A percentile compares a stretch with the other conserved stretches of the same genome.
These are phyloP conservation scores for Larimichthys polyactis DNA, from an alignment of 2,113 vertebrate species.

Conservation along the genomic window DNA sequence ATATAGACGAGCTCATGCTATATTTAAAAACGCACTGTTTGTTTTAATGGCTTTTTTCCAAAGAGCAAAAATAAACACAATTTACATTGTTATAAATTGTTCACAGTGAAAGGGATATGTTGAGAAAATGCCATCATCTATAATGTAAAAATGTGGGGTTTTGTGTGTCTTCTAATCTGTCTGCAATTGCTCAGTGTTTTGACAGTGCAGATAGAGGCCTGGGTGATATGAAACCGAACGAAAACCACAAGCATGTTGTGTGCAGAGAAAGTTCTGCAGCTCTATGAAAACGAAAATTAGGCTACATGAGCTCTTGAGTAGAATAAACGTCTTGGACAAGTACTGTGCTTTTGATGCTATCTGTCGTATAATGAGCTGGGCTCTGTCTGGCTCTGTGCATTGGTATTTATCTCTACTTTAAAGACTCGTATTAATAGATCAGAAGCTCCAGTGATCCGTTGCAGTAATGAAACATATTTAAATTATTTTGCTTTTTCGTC, in stretches of 20 bases:
- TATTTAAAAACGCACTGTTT: not conserved
- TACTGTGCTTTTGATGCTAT: constrained; percentile 1
- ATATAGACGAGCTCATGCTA: not conserved
- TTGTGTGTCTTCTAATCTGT: constrained; percentile 63
- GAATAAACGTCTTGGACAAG: constrained; percentile 24
- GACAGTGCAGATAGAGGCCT: constrained; percentile 67
- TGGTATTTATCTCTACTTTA: constrained; percentile 10
- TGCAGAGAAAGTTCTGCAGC: constrained; percentile 69
- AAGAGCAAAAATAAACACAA: constrained; percentile 21
- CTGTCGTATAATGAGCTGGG: not conserved
- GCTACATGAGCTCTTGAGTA: constrained; percentile 15
- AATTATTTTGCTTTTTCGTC: not conserved
- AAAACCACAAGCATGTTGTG: constrained; percentile 77
- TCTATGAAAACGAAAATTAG: constrained; percentile 61
- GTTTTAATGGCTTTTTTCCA: constrained; percentile 22
- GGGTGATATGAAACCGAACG: constrained; percentile 72
- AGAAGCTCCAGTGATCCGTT: not conserved
- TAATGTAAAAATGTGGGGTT: constrained; percentile 43
- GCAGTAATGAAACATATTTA: not conserved
- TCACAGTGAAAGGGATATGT: constrained; percentile 34
- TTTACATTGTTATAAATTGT: constrained; percentile 36
- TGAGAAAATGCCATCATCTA: constrained; percentile 50
- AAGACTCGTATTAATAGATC: not conserved
- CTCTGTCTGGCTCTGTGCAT: not conserved
- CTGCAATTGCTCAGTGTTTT: constrained; percentile 64